These are phyloP conservation scores for Liposcelis brunnea DNA, from an alignment of 2,888 invertebrate species.

Conservation along the genomic window DNA sequence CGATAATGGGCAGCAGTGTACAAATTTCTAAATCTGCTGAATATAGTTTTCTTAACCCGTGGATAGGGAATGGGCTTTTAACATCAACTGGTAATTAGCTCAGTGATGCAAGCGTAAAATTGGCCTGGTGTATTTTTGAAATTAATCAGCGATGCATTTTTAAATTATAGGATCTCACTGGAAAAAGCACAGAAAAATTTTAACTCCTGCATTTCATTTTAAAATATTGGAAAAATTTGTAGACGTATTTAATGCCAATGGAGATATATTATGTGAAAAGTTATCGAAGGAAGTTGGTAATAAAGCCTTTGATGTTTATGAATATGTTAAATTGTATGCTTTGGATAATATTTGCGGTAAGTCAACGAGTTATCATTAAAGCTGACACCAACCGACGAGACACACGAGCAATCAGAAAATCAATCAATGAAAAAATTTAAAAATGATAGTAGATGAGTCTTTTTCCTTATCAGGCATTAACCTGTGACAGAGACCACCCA, in stretches of 20 bases:
- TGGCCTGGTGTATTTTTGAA: too few species aligned
- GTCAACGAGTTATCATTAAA: too few species aligned
- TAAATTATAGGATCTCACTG: conserved; percentile 25
- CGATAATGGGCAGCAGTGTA: conserved; percentile 18
- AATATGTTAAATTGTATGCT: conserved; percentile 15
- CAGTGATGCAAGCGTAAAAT: too few species aligned
- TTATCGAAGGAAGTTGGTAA: conserved; percentile 20
- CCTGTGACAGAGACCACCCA: neutral
- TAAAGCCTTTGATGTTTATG: conserved; percentile 16
- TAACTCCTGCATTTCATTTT: conserved; percentile 32
- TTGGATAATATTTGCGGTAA: conserved; percentile 19
- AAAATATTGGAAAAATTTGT: conserved; percentile 27
- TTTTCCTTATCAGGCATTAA: too few species aligned
- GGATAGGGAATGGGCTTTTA: conserved; percentile 19
- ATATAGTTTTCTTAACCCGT: conserved; percentile 18
- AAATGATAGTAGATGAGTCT: too few species aligned
- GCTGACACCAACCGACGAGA: too few species aligned
- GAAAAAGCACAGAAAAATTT: conserved; percentile 28
- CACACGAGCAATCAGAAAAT: too few species aligned
- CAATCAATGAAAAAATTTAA: too few species aligned
- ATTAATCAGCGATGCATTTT: neutral
- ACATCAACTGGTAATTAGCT: conserved; percentile 18
- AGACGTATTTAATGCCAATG: conserved; percentile 25
- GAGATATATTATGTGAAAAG: conserved; percentile 22
- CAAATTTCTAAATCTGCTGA: conserved; percentile 17